These are phyloP conservation scores for Rallus crepitans DNA, from an alignment of 2,797 vertebrate genomes.

Conservation along the genomic window DNA sequence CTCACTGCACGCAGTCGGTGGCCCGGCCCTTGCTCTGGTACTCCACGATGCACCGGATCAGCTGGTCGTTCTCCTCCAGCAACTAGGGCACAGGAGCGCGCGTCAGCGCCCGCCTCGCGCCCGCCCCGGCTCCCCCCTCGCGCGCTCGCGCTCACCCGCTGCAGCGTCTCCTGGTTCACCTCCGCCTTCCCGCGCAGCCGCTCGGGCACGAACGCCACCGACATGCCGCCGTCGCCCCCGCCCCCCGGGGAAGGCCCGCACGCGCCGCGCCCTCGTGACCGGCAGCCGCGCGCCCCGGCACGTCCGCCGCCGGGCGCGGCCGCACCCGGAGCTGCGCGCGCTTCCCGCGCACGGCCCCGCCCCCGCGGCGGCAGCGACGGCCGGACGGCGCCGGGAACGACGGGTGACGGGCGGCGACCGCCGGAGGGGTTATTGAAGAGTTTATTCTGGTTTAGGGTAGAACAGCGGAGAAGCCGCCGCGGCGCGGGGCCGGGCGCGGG, in stretches of 20 bases:
- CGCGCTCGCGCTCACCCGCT: constrained; percentile 81
- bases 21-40: constrained; percentile 95
- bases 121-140: background rate
- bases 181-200: constrained; percentile 87
- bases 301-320: background rate
- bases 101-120: background rate
- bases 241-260: background rate
- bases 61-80: constrained; percentile 95
- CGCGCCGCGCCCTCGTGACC: background rate
- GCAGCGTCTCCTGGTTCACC: constrained; percentile 91
- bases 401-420: too few relatives aligned
- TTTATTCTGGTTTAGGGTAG: constrained; percentile 70
- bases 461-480: too few relatives aligned
- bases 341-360: too few relatives aligned
- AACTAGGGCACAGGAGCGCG: constrained; percentile 76
- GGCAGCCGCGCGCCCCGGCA: background rate
- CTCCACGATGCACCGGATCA: constrained; percentile 92
- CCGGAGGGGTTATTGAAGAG: constrained; percentile 40
- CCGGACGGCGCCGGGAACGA: too few relatives aligned
- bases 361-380: too few relatives aligned
- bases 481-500: too few relatives aligned
- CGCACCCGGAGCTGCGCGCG: too few relatives aligned
- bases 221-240: constrained; percentile 46
- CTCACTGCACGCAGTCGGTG: constrained; percentile 94
- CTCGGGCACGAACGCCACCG: constrained; percentile 93